These are phyloP conservation scores for Zonitis immaculata DNA, from an alignment of 2,888 invertebrate species.

Conservation along the genomic window DNA sequence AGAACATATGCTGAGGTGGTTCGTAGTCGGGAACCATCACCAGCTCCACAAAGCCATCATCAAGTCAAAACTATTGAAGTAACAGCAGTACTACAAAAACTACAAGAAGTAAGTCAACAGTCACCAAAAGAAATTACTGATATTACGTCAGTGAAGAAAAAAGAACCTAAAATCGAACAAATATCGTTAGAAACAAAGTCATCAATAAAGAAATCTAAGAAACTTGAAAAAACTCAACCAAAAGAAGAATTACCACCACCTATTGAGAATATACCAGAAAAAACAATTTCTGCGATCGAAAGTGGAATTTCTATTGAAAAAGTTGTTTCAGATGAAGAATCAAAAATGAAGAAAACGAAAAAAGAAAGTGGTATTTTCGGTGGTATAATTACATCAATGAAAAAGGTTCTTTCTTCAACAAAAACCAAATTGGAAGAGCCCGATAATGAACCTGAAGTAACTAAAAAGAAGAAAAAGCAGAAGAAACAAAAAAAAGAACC, in stretches of 20 bases:
- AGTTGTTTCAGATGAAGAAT: constrained; percentile 5
- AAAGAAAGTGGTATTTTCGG: constrained; percentile 25
- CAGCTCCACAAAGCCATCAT: neutral
- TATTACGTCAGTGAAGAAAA: neutral
- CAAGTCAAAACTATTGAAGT: neutral
- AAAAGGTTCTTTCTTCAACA: constrained; percentile 29
- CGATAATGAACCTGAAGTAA: constrained; percentile 15
- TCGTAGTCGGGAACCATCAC: neutral
- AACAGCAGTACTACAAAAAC: neutral
- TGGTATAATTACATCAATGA: constrained; percentile 34
- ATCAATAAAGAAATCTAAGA: neutral
- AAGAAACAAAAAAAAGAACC: constrained; percentile 11
- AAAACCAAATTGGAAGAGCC: constrained; percentile 21
- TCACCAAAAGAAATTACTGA: neutral
- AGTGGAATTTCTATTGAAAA: constrained; percentile 5
- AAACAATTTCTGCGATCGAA: neutral
- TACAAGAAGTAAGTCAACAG: neutral
- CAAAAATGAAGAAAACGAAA: constrained; percentile 13
- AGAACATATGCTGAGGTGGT: neutral
- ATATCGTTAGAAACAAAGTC: neutral
- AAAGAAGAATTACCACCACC: neutral
- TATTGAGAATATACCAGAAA: neutral
- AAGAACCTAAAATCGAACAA: neutral
- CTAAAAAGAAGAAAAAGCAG: constrained; percentile 13
- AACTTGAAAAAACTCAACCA: neutral